Base-by-base conservation (phyloP, 2,888 invertebrate genomes). In the Mesorhabditis spiculigera region DNA sequence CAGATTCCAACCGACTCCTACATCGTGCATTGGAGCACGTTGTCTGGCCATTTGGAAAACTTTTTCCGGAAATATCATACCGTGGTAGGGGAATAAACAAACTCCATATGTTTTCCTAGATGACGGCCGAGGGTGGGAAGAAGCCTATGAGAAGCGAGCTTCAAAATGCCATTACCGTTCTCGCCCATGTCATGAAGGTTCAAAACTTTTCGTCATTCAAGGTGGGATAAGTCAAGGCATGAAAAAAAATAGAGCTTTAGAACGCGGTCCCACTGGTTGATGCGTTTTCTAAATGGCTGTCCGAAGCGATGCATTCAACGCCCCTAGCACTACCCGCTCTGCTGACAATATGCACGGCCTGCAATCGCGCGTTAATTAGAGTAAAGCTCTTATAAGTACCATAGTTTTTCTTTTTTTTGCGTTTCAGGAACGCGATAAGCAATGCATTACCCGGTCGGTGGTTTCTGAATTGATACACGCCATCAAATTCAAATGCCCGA, bases 381-480 rank as follows among this genome's bases (percentile, higher is more conserved):
- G 81, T 81, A 43, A 68, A 28, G 28, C 28, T 28, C 28, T 28
- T 50, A 50, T 50, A 50, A 50, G n/a, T 50, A 50, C 10, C 58
- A 10, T 50, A 50, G 8, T 10, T 10, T 10, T 50, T 50, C 8
- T 50, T 50, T n/a, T n/a, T 63, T 8, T n/a, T 63, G 13, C 41
- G 70, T 86, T 86, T 5, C 86, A 91, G 90, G 98, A 98, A 87
- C 89, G 97, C 42, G 98, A 98, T 88, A 95, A 95, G 89, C 90
- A 94, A 86, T 91, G 93, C 75, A 90, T 97, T 65, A 93, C 95
- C 68, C 90, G 97, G 68, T 93, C 93, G 83, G 91, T 95, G 68
- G 93, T 96, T 63, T 93, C 92, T 86, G 97, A 98, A 88, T 89
- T 98, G 78, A 92, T 96, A 65, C 95, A 95, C 87, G 95, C 95